These are phyloP conservation scores for Leuciscus waleckii DNA, from an alignment of 2,797 vertebrate genomes.

Conservation along the genomic window DNA sequence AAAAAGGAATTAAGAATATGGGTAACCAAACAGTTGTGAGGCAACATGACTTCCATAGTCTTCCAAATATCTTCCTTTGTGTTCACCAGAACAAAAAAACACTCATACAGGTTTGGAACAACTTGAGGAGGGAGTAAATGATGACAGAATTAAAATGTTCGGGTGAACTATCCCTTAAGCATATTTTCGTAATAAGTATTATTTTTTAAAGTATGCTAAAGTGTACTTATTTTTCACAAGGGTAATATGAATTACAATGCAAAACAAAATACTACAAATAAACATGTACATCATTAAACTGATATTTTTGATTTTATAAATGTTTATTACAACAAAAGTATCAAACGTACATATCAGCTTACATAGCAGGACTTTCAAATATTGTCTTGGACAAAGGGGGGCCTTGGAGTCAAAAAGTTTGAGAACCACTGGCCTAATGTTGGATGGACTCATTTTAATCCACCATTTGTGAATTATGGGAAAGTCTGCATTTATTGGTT, in stretches of 20 bases:
- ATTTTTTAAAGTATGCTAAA: neutral
- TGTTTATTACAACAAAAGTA: neutral
- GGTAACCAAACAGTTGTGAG: neutral
- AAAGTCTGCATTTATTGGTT: slow-evolving; percentile 8
- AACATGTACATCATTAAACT: no score
- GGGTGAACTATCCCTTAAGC: no score
- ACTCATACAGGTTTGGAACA: no score
- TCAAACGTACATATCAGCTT: neutral
- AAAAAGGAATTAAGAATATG: neutral
- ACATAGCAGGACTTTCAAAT: neutral
- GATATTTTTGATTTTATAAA: neutral
- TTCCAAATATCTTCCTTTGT: no score
- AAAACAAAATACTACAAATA: no score
- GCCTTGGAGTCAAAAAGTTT: neutral
- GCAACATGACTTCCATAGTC: no score
- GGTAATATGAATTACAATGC: no score
- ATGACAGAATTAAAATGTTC: no score
- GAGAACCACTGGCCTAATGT: neutral
- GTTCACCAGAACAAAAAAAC: no score
- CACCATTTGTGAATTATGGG: neutral
- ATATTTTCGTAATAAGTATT: no score
- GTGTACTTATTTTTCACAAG: neutral
- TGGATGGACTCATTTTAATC: neutral
- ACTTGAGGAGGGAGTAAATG: no score
- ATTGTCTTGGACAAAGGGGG: neutral